Percentiles rank a stretch among this genome's conserved stretches.
These are phyloP conservation scores for Drosophila sordidula DNA, from an alignment of 2,888 invertebrate species.

Conservation along the genomic window DNA sequence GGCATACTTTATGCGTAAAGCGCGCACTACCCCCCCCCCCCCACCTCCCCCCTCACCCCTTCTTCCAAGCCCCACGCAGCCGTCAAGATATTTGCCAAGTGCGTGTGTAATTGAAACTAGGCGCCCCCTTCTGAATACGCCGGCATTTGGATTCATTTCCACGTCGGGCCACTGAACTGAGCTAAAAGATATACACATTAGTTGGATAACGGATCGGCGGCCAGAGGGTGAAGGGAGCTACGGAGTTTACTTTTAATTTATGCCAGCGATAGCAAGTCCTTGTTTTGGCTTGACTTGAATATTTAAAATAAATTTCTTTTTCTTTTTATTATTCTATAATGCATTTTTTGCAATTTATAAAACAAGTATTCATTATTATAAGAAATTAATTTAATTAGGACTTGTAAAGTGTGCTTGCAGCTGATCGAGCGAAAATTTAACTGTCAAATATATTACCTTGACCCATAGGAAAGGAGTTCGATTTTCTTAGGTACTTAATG, in stretches of 20 bases:
- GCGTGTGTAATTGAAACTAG: conserved; percentile 80
- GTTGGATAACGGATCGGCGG: conserved; percentile 3
- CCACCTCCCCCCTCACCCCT: no score
- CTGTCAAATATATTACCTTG: no score
- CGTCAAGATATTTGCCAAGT: conserved; percentile 61
- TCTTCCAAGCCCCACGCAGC: neutral
- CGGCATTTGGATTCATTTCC: conserved; percentile 5
- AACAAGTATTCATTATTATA: no score
- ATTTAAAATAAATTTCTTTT: no score
- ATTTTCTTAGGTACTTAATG: no score
- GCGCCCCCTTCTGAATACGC: conserved; percentile 40
- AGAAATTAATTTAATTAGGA: no score
- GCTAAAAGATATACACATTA: conserved; percentile 17
- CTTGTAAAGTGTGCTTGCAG: no score
- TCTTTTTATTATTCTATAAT: no score
- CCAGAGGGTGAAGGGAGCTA: neutral
- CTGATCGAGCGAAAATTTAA: no score
- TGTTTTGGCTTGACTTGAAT: no score
- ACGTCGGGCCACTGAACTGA: conserved; percentile 21
- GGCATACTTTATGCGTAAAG: conserved; percentile 38
- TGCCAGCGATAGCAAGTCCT: neutral
- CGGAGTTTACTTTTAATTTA: neutral
- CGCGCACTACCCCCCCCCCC: neutral
- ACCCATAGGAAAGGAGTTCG: no score
- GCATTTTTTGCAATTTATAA: no score